Evolutionary conservation across 2,888 invertebrate species (phyloP), one percentile per base, ranked within the genome.

Genomic region (Hanleya hanleyi): DNA sequence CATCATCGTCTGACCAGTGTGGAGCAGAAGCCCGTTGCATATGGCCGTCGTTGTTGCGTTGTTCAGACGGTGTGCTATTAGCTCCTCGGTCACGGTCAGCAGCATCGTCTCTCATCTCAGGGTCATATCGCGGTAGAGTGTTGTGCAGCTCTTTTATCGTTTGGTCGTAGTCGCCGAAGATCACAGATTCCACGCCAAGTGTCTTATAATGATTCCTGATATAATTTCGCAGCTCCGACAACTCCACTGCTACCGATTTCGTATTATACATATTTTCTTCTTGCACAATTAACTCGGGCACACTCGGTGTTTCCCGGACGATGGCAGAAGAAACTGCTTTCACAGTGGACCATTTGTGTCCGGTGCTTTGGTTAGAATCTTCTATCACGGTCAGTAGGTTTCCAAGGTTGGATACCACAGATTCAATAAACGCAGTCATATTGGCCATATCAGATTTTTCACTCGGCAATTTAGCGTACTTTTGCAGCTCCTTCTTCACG

Each of bases 271-370:
- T 15, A 4, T 57, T 15, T 4, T 29, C 29, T 57, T 57, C 22
- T 26, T 57, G 57, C 4, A 75, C 71, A 4, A 84, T 72, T 0
- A 79, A 75, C 37, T 78, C 73, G 6, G 82, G 75, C 0, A 79
- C 76, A 26, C 78, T 83, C 9, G 85, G 85, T 0, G 81, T 64
- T 69, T 85, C 83, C 41, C 85, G 70, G 9, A 74, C 64, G 26
- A 85, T 81, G 3, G 85, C 81, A 0, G 85, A 84, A 0, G 83
- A 82, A 12, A 84, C 81, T 7, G 84, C 80, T 62, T 84, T 84
- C 26, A 83, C 77, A 69, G 73, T 79, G 36, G 79, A 75, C 85
- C 85, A 85, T 22, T 78, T 71, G 38, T 78, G 75, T 0, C 81
- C 77, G 3, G 74, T 47, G 12, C 49, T 41, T 47, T 61, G 18